Base-by-base conservation (phyloP, 1,140 invertebrate species). In the Apocrypta bakeri region DNA sequence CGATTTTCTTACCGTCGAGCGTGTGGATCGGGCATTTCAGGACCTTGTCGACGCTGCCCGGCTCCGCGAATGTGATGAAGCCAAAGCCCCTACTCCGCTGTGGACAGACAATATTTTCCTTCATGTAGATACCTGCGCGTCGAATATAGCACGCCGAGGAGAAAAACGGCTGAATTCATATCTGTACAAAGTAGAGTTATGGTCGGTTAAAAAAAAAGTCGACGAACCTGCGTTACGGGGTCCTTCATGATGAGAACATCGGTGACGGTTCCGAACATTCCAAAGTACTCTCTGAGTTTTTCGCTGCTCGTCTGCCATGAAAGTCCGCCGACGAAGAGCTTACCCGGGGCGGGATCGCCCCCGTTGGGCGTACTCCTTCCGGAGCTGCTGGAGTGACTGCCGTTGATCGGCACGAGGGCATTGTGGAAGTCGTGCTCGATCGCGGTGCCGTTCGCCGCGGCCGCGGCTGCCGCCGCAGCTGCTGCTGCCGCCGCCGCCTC, bases 231-330 rank as follows among this genome's bases (percentile, higher is more conserved):
- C 83, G 97, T 98, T 21, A 98, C 95, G 2, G 97, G 97, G 93
- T 98, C 97, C 93, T 98, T 98, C 97, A 98, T 98, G 87, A 98
- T 97, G 72, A 98, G 94, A 68, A 98, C 97, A 89, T 98, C 97
- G n/a, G 96, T 96, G 81, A 98, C 97, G 4, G 95, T 95, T 75
- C 97, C 97, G 87, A 97, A 98, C 95, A 97, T 97, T 76, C 96
- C 95, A 88, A 98, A 98, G 89, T 98, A 98, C 85, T 97, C 96
- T 86, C 96, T 93, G 9, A 98, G 93, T 90, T 97, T 98, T 90
- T 98, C 97, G 48, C 96, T 96, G 86, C 96, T 97, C 24, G 97
- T 98, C 90, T 97, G 96, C 97, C 97, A 98, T 87, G 96, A 97
- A 61, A 98, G 94, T 0, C 97, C 97, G 21, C 97, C 97, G 31